Evolutionary conservation across 2,113 vertebrate genomes (phyloP), one percentile per base, ranked within the genome.

Genomic region (Nanorana parkeri): DNA sequence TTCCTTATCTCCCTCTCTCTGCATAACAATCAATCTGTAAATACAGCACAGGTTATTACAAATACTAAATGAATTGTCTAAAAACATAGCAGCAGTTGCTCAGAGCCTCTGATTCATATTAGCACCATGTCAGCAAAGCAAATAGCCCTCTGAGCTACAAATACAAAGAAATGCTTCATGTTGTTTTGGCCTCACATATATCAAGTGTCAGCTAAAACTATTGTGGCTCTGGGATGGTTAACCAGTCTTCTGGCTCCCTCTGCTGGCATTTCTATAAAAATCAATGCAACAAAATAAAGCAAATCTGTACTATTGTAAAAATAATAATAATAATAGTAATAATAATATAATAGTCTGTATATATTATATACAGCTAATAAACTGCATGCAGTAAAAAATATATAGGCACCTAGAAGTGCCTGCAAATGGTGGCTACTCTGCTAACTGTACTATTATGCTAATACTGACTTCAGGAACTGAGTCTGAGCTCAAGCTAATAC

Each of bases 41-140:
- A 74, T 74, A 74, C 28, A 28, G 17, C 19, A 19, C 54, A 58
- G 54, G 71, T 55, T 32, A 60, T 36, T 29, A 74, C 71, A 58
- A 72, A 72, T 72, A 72, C 69, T 72, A 56, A 29, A 74, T 58
- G 55, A 74, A 36, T 60, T 13, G 20, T 74, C 20, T 74, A 36
- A 60, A 73, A 74, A 60, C 71, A 74, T 58, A 56, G 54, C 19
- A 21, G 69, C 69, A 58, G 32, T 60, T 28, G 13, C 26, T 32
- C 55, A 17, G 17, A n/a, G 71, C 17, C 54, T 74, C 28, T 29
- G 20, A 74, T 74, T 58, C 71, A 13, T 74, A 74, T 74, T 74
- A 74, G 71, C 55, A 74, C 71, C 54, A 23, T 73, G 69, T 73
- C 69, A 73, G 69, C 69, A 73, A 73, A 73, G 69, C 69, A 73